Evolutionary conservation across 1,140 invertebrate species (phyloP).

Genomic region (Anadara kagoshimensis): DNA sequence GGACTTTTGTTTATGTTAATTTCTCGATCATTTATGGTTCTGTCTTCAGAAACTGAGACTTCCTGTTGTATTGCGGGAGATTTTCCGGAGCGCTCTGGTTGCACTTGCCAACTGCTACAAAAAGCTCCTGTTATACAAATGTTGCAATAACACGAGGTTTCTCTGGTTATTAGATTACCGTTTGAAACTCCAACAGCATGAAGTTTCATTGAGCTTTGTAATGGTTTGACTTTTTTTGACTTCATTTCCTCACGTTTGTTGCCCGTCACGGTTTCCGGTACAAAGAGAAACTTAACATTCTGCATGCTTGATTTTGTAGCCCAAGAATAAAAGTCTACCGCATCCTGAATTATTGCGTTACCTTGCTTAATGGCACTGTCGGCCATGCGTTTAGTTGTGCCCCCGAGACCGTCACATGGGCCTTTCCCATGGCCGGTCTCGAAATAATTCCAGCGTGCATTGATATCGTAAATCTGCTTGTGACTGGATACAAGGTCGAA

Average conservation of each 20-base stretch:
- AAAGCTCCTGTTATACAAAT: slow-evolving; percentile 8
- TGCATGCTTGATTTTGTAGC: slow-evolving; percentile 8
- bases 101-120: slow-evolving; percentile 21
- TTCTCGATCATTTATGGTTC: neutral
- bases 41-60: neutral
- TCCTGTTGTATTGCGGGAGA: neutral
- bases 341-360: slow-evolving; percentile 37
- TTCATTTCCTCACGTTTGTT: neutral
- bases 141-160: slow-evolving; percentile 33
- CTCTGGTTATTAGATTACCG: slow-evolving; percentile 3
- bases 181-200: slow-evolving; percentile 38
- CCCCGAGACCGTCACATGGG: slow-evolving; percentile 42
- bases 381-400: slow-evolving; percentile 36
- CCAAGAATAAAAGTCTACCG: slow-evolving; percentile 41
- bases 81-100: too few species aligned
- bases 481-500: slow-evolving; percentile 24
- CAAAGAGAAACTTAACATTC: slow-evolving; percentile 26
- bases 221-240: slow-evolving; percentile 11
- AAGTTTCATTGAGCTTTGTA: slow-evolving; percentile 44
- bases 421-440: slow-evolving; percentile 44
- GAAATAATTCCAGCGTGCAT: slow-evolving; percentile 43
- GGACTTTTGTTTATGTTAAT: neutral
- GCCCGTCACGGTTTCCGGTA: slow-evolving; percentile 9
- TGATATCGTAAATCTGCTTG: neutral
- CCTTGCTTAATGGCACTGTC: slow-evolving; percentile 32